These are phyloP conservation scores for Pelusios castaneus DNA, from an alignment of 2,113 vertebrate species.

Conservation along the genomic window DNA sequence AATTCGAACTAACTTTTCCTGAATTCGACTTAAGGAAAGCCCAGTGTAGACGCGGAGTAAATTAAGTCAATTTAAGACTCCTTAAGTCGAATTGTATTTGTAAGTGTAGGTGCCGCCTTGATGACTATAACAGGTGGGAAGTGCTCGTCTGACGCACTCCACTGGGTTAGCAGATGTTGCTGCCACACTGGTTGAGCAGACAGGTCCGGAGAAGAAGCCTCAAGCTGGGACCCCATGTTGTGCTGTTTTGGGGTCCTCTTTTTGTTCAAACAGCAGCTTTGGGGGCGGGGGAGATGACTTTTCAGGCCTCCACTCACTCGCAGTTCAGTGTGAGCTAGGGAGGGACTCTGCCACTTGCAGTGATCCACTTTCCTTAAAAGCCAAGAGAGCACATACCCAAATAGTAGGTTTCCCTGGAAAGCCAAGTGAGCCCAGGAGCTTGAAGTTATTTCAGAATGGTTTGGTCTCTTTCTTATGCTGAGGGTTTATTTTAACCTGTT, in stretches of 20 bases:
- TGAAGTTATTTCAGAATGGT: background rate
- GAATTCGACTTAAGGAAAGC: too few species aligned
- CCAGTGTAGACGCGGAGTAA: too few species aligned
- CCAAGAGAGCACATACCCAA: background rate
- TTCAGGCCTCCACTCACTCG: background rate
- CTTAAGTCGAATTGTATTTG: too few species aligned
- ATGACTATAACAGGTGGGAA: background rate
- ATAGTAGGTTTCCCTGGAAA: background rate
- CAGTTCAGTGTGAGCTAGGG: background rate
- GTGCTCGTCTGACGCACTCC: background rate
- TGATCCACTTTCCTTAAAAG: fast-evolving
- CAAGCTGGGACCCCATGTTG: fast-evolving
- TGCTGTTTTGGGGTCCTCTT: background rate
- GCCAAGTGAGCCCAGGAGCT: background rate
- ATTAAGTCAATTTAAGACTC: too few species aligned
- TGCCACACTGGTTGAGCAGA: background rate
- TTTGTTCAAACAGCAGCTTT: background rate
- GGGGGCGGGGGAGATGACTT: fast-evolving
- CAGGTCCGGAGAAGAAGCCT: background rate
- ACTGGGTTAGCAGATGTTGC: background rate
- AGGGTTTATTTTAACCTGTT: background rate
- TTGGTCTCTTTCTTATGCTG: background rate
- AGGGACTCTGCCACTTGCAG: background rate
- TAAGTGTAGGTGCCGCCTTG: too few species aligned
- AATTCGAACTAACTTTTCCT: too few species aligned